Evolutionary conservation across 2,113 vertebrate genomes (phyloP).

Genomic region (Albula glossodonta): DNA sequence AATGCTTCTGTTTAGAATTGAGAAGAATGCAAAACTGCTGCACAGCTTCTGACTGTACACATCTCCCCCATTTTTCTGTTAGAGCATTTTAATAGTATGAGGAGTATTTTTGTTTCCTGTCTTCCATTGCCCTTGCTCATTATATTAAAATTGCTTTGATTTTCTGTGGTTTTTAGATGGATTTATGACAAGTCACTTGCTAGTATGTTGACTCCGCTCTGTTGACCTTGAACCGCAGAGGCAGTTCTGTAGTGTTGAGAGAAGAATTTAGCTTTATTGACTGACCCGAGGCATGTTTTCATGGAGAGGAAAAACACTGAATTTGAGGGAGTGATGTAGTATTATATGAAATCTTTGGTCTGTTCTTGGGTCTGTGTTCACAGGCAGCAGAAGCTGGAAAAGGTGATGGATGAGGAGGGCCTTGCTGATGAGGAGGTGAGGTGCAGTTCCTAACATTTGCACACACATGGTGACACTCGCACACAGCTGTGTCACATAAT

Average conservation of each 20-base stretch:
- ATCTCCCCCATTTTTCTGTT: neutral
- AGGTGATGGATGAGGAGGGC: slow-evolving; percentile 98
- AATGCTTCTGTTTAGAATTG: neutral
- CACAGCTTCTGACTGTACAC: neutral
- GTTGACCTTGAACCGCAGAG: neutral
- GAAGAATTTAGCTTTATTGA: neutral
- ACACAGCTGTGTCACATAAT: neutral
- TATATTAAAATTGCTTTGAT: neutral
- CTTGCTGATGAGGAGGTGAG: slow-evolving; percentile 94
- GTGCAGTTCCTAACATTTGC: neutral
- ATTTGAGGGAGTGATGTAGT: neutral
- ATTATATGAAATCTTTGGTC: neutral
- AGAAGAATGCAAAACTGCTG: neutral
- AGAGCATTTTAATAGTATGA: neutral
- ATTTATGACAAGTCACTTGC: neutral
- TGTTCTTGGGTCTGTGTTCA: slow-evolving; percentile 27
- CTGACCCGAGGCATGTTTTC: neutral
- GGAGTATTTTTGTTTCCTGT: neutral
- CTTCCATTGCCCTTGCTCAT: neutral
- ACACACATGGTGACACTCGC: neutral
- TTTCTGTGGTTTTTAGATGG: neutral
- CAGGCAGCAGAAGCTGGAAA: slow-evolving; percentile 96
- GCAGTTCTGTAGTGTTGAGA: neutral
- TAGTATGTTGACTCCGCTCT: neutral
- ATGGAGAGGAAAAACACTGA: neutral